Evolutionary conservation across 92 coral and sea anemone genomes (phyloP), one percentile per base, ranked within the genome.

Genomic region (Nematostella vectensis): DNA sequence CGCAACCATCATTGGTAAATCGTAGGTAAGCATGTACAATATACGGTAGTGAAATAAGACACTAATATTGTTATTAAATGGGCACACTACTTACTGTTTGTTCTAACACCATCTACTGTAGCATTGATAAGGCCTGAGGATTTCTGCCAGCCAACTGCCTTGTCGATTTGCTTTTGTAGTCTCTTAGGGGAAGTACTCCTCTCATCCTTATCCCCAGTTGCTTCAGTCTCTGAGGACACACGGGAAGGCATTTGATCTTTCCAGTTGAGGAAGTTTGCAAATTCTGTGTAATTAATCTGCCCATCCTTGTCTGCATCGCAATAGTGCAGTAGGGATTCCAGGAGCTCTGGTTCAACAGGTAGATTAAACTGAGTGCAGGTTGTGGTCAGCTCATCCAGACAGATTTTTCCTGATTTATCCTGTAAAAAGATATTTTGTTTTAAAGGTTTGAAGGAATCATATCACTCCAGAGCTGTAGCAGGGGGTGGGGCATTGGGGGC

Each of bases 391-490:
- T 93, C 96, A 11, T 33, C 63, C 30, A 82, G 61, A 53, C 78
- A 81, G n/a, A 93, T 93, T 57, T 81, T 93, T 16, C 99, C 99
- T 48, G 96, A 86, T 1, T 86, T 91, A 54, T 78, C 88, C 99
- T 93, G 61, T n/a, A 50, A 4, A 47, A 23, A 48, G 39, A 15
- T 6, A 58, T 33, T 58, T n/a, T n/a, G n/a, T n/a, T n/a, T n/a
- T n/a, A n/a, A n/a, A n/a, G n/a, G n/a, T 26, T 20, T n/a, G 20
- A 18, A 20, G 27, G 26, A 18, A 20, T 26, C 57, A 16, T 29
- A 20, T 25, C 16, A 25, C n/a, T 22, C 54, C 54, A 48, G n/a
- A n/a, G n/a, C n/a, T n/a, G n/a, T n/a, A n/a, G n/a, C n/a, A n/a
- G n/a, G n/a, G n/a, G n/a, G n/a, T n/a, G n/a, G n/a, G n/a, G n/a